phyloP scores from a whole-genome alignment of 1,140 invertebrate genomes.

The Heterodera schachtii region DNA sequence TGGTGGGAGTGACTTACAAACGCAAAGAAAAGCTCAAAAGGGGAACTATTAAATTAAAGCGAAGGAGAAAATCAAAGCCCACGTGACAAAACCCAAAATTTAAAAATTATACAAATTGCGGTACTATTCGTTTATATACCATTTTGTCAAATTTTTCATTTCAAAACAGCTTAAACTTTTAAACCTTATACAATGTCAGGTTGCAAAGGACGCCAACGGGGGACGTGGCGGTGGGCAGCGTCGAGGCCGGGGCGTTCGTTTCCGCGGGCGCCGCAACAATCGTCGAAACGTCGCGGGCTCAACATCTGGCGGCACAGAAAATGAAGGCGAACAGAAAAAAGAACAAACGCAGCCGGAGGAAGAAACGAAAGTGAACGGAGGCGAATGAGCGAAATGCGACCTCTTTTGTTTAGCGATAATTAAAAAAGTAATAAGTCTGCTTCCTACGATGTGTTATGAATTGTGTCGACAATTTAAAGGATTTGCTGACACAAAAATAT shows the following conservation, averaged over 20 bases:
- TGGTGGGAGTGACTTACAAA: background rate
- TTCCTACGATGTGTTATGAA: background rate
- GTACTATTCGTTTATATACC: too few species aligned
- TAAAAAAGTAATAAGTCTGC: background rate
- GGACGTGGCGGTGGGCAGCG: conserved; percentile 7
- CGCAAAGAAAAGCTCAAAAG: background rate
- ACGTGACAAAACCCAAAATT: too few species aligned
- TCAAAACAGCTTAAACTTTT: too few species aligned
- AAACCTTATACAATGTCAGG: background rate
- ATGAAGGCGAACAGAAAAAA: conserved; percentile 19
- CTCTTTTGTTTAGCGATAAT: conserved; percentile 25
- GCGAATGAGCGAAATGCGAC: background rate
- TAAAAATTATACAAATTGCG: too few species aligned
- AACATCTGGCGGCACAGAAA: conserved; percentile 19
- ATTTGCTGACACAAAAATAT: too few species aligned
- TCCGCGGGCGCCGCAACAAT: conserved; percentile 23
- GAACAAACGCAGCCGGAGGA: conserved; percentile 14
- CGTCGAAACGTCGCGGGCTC: conserved; percentile 25
- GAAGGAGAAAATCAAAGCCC: too few species aligned
- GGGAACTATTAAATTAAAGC: too few species aligned
- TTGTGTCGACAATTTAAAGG: too few species aligned
- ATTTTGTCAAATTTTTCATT: too few species aligned
- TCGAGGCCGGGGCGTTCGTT: conserved; percentile 6
- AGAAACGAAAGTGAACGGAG: conserved; percentile 8
- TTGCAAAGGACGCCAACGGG: background rate